Conservation (phyloP, 2,113 vertebrate genomes). For the Laterallus jamaicensis region DNA sequence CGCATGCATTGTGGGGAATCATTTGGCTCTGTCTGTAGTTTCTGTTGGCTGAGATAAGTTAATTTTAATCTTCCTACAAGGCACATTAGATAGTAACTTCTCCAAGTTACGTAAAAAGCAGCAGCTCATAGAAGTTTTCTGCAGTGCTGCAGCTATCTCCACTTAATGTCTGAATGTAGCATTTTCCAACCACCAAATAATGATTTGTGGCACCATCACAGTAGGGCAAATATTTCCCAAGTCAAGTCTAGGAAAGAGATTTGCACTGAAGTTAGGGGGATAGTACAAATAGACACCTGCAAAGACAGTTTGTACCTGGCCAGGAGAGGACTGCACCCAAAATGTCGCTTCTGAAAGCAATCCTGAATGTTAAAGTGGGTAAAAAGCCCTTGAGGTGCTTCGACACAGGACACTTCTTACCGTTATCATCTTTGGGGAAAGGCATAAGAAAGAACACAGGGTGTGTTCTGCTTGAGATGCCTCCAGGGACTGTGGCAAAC, state of each 20-base stretch:
- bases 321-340: background rate
- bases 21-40: background rate
- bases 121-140: background rate
- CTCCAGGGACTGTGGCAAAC: background rate
- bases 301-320: background rate
- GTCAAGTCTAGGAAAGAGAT: background rate
- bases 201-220: background rate
- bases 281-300: background rate
- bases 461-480: background rate
- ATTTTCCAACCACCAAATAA: background rate
- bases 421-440: background rate
- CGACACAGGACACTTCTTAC: background rate
- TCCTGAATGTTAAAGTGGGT: background rate
- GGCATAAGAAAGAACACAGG: background rate
- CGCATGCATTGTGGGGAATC: background rate
- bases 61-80: background rate
- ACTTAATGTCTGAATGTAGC: background rate
- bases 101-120: background rate
- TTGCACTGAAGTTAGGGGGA: rapidly evolving
- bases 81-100: background rate
- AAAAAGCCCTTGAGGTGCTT: background rate
- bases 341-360: background rate
- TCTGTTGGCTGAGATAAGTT: background rate
- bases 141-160: background rate
- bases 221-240: background rate